phyloP scores from a whole-genome alignment of 2,888 invertebrate species.

The Brassicogethes aeneus region DNA sequence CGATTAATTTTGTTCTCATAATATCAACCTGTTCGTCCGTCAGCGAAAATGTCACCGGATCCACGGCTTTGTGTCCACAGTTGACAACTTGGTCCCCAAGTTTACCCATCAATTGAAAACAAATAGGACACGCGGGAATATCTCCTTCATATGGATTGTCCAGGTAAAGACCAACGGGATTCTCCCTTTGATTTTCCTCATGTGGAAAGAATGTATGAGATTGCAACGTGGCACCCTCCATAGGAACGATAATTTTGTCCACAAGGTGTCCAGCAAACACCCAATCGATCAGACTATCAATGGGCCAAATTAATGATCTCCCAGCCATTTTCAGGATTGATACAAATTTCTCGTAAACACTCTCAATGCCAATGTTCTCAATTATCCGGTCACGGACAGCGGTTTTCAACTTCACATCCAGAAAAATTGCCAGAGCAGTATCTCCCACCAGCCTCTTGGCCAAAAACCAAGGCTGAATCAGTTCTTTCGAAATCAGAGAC shows the following conservation, averaged over 20 bases:
- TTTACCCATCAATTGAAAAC: neutral
- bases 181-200: no score
- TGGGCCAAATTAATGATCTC: no score
- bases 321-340: neutral
- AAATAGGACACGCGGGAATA: neutral
- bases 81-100: neutral
- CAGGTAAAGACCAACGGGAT: neutral
- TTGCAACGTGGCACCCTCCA: no score
- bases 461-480: constrained; percentile 1
- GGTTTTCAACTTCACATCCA: neutral
- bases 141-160: constrained; percentile 1
- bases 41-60: neutral
- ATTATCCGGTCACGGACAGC: no score
- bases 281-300: no score
- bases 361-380: constrained; percentile 2
- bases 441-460: neutral
- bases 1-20: no score
- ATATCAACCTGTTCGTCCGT: no score
- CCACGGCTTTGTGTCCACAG: neutral
- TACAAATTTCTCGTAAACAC: constrained; percentile 1
- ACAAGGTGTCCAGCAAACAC: no score
- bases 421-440: neutral
- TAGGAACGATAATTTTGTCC: no score
- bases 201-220: no score
- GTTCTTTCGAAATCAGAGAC: constrained; percentile 3